Base-by-base conservation (phyloP, 2,797 vertebrate genomes). In the Catamblyrhynchus diadema region DNA sequence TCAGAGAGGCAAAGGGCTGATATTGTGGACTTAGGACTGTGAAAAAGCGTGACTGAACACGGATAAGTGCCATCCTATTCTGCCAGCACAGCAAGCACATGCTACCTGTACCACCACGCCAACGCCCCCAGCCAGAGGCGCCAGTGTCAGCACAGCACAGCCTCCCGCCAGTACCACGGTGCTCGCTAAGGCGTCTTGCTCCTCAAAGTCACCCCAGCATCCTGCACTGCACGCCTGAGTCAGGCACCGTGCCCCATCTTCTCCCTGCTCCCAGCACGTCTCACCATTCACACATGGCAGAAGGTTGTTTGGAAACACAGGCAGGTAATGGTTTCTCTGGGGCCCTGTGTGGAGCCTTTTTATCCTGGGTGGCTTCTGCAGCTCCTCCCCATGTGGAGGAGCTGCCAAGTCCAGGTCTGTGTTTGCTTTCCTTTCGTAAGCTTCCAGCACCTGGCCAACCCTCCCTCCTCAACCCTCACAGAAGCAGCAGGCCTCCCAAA, bases 321-420 rank as follows among this genome's bases (percentile, higher is more conserved):
- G 35, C n/a, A 14, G 32, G 30, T 37, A 44, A 28, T 81, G 60
- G 51, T 70, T 90, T 92, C 78, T 86, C 65, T 16, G 30, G n/a
- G 41, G 77, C 74, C 32, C 70, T 23, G 10, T 5, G 51, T 32
- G 32, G 53, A 91, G 72, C 57, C 45, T 13, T 94, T 84, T 73
- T 90, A 91, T 85, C 82, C 74, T 93, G 87, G 75, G 73, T 92
- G 87, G 88, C 53, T 95, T 69, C 50, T 71, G 65, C 7, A 12
- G 87, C 91, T 96, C 95, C 94, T 91, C 96, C 93, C 93, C 82
- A 11, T 8, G 0, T 56, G 44, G 74, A 81, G 81, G 57, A 86
- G 84, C 83, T 87, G 79, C 91, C 95, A 93, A 77, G 69, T 80
- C 81, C 73, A 39, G 73, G 85, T 83, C 78, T 72, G 70, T 69